These are phyloP conservation scores for Encarsia formosa DNA, from an alignment of 2,888 invertebrate genomes.

Conservation along the genomic window DNA sequence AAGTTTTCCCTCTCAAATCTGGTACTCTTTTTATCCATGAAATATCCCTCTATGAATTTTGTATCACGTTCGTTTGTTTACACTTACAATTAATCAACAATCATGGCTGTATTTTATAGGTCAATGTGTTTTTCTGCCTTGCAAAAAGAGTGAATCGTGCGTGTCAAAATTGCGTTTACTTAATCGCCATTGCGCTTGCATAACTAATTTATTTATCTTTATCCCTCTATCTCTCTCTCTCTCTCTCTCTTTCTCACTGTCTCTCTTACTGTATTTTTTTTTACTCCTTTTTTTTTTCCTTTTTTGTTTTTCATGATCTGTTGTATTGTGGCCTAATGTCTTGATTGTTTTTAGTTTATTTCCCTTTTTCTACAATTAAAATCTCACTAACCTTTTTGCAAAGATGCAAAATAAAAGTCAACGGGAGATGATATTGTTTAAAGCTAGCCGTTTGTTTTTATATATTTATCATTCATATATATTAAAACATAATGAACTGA, in stretches of 20 bases:
- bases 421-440: neutral
- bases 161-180: constrained; percentile 13
- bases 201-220: constrained; percentile 1
- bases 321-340: neutral
- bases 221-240: neutral
- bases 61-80: constrained; percentile 17
- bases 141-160: constrained; percentile 14
- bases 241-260: neutral
- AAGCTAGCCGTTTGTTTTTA: neutral
- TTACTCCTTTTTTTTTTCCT: neutral
- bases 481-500: constrained; percentile 10
- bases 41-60: constrained; percentile 11
- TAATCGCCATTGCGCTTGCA: constrained; percentile 15
- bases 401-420: neutral
- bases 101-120: constrained; percentile 13
- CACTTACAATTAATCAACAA: constrained; percentile 10
- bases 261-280: neutral
- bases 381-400: constrained; percentile 5
- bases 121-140: constrained; percentile 21
- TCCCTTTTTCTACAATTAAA: neutral
- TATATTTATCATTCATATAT: neutral
- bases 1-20: constrained; percentile 13
- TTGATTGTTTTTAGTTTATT: neutral
- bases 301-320: constrained; percentile 1
- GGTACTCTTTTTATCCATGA: constrained; percentile 11